Base-by-base conservation (phyloP, 2,888 invertebrate species). In the Oegoconia quadripuncta region DNA sequence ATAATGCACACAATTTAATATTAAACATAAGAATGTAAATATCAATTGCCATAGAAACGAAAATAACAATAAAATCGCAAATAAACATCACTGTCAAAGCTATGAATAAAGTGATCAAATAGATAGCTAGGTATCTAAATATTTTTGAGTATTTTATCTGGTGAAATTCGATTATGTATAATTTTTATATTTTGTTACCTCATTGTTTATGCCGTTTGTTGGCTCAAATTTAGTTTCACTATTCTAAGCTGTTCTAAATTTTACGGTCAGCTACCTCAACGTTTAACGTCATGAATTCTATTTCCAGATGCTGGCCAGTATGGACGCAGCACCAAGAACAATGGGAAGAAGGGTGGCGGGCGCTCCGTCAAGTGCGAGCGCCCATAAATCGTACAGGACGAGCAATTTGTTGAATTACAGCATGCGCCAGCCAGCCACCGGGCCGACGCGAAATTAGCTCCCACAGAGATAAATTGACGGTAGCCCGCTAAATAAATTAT, bases 321-420 rank as follows among this genome's bases (percentile, higher is more conserved):
- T 68, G 65, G 67, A 68, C 34, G 14, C 37, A 34, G 32, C 30
- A 27, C 23, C 35, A 39, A 42, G 42, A 80, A 84, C 81, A 86
- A 83, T 80, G 73, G 29, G 77, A 73, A 76, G 77, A 78, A 80
- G 77, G 77, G 74, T 63, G 62, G 60, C 60, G 49, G 55, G 64
- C 78, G 75, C 82, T 83, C 73, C 83, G 86, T 87, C 86, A 87
- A 83, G 78, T 74, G 76, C 72, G 79, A 74, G 73, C 61, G 73
- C 50, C 74, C 73, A 84, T 87, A 87, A 87, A 87, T 87, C 75
- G 67, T 55, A 61, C 59, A 72, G 80, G 84, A 86, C 83, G 81
- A 81, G 87, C 86, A 87, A 87, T 87, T 87, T 86, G 86, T 83
- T 87, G 87, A 87, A 86, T 87, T 87, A 87, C 87, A 83, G 75